Evolutionary conservation across 2,888 invertebrate species (phyloP).

Genomic region (Loripinus fragilis): DNA sequence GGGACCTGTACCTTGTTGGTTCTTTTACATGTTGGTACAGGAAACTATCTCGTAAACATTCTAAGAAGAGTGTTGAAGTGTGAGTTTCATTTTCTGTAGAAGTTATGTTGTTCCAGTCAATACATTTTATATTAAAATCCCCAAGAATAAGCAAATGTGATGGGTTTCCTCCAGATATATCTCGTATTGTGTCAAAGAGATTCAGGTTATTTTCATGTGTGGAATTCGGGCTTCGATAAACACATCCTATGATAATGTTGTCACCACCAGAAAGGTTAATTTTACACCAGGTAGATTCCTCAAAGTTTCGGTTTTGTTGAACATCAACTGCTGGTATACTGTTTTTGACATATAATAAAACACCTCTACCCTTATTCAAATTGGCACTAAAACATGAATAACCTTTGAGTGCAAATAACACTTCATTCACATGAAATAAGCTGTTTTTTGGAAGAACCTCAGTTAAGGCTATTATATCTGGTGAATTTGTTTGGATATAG

Average conservation of each 20-base stretch:
- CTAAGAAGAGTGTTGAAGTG: not conserved
- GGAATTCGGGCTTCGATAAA: conserved; percentile 1
- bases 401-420: not conserved
- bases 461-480: conserved; percentile 2
- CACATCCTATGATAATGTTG: not conserved
- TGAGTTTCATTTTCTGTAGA: conserved; percentile 7
- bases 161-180: not conserved
- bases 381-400: not conserved
- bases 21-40: conserved; percentile 20
- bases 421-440: not conserved
- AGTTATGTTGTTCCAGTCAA: not conserved
- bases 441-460: not conserved
- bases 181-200: not conserved
- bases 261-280: not conserved
- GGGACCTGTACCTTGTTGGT: not conserved
- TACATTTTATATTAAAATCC: not conserved
- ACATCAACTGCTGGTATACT: not conserved
- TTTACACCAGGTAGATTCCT: conserved; percentile 11
- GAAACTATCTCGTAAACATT: conserved; percentile 10
- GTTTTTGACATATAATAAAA: not conserved
- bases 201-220: not conserved
- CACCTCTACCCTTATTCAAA: not conserved
- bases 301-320: not conserved
- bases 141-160: conserved; percentile 2
- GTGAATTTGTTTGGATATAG: not conserved